Evolutionary conservation across 2,113 vertebrate species (phyloP).

Genomic region (Apteryx owenii): DNA sequence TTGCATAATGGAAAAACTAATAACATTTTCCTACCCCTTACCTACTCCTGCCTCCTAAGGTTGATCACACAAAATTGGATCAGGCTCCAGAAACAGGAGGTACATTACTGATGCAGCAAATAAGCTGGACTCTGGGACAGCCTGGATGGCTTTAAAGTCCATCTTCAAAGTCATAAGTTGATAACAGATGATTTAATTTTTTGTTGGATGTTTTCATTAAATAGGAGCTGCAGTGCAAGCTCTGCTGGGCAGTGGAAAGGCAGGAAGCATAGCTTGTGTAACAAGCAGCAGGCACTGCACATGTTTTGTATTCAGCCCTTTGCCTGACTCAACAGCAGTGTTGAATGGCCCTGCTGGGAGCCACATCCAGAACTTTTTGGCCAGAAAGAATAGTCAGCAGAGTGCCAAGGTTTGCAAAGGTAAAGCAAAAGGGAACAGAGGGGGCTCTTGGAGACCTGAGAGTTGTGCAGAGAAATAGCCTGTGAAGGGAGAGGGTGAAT

Average conservation of each 20-base stretch:
- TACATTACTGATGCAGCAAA: neutral
- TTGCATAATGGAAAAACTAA: neutral
- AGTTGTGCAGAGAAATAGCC: neutral
- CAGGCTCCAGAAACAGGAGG: neutral
- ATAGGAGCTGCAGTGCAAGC: neutral
- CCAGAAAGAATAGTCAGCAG: neutral
- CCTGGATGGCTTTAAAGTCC: neutral
- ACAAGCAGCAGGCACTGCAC: slow-evolving; percentile 20
- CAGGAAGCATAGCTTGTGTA: slow-evolving; percentile 1
- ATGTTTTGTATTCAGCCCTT: slow-evolving; percentile 14
- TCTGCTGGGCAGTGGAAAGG: neutral
- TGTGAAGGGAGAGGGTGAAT: neutral
- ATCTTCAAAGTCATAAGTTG: neutral
- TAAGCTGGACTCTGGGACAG: neutral
- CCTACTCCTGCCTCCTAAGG: neutral
- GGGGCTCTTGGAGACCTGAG: neutral
- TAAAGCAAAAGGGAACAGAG: neutral
- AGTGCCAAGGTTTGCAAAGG: slow-evolving; percentile 15
- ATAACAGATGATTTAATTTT: neutral
- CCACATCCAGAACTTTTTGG: neutral
- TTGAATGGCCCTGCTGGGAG: neutral
- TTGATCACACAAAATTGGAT: neutral
- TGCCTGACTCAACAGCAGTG: neutral
- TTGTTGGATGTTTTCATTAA: neutral
- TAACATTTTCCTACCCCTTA: neutral